These are phyloP conservation scores for Chromis chromis DNA, from an alignment of 2,797 vertebrate species.

Conservation along the genomic window DNA sequence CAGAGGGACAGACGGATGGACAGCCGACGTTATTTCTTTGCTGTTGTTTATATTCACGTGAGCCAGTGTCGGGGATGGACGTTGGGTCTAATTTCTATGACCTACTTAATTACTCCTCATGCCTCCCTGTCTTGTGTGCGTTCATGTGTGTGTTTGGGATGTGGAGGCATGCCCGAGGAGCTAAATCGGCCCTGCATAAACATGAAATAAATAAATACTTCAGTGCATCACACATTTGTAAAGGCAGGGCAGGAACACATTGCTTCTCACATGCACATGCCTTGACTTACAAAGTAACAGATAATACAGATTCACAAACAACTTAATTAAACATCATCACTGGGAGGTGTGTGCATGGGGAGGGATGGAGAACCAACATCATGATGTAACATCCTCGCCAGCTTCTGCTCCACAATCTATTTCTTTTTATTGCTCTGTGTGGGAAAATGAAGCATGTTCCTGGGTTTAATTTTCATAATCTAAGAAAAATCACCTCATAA, in stretches of 20 bases:
- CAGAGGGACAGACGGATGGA: slow-evolving; percentile 29
- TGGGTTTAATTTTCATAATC: no score
- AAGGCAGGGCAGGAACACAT: slow-evolving; percentile 17
- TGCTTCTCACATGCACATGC: not conserved
- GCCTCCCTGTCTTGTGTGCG: slow-evolving; percentile 3
- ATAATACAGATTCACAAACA: slow-evolving; percentile 26
- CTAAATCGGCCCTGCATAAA: slow-evolving; percentile 48
- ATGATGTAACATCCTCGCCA: not conserved
- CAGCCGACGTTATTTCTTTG: slow-evolving; percentile 21
- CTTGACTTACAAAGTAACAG: slow-evolving; percentile 35
- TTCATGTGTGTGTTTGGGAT: slow-evolving; percentile 4
- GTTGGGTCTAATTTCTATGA: slow-evolving; percentile 31
- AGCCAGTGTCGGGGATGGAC: slow-evolving; percentile 21
- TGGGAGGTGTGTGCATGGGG: not conserved
- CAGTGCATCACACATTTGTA: slow-evolving; percentile 16
- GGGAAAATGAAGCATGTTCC: no score
- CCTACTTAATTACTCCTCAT: slow-evolving; percentile 36
- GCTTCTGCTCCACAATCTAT: no score
- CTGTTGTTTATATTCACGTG: slow-evolving; percentile 32
- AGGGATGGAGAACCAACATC: slow-evolving; percentile 1
- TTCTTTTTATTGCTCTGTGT: no score
- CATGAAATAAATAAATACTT: slow-evolving; percentile 48
- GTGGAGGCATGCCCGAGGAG: slow-evolving; percentile 21
- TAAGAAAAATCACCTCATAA: no score
- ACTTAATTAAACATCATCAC: slow-evolving; percentile 44